Conservation (phyloP, 2,888 invertebrate genomes). For the Drosophila subsilvestris region DNA sequence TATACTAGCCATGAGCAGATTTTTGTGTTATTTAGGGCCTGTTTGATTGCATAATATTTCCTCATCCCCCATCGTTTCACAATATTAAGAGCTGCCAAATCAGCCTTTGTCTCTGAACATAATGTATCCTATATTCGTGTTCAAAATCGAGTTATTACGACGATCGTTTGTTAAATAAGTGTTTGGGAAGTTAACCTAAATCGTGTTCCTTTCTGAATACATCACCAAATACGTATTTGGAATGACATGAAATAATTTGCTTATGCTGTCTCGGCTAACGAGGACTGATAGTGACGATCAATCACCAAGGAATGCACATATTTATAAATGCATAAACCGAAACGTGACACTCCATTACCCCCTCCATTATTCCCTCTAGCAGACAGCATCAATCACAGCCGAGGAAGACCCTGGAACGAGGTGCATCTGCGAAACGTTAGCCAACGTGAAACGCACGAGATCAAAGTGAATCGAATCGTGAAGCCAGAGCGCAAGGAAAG, state of each 20-base stretch:
- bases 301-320: background rate
- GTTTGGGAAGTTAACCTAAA: background rate
- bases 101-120: too few relatives aligned
- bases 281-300: background rate
- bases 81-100: too few relatives aligned
- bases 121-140: too few relatives aligned
- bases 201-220: background rate
- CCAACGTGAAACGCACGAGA: slow-evolving; percentile 10
- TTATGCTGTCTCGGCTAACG: background rate
- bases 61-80: too few relatives aligned
- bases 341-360: slow-evolving; percentile 18
- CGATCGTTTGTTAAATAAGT: background rate
- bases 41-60: too few relatives aligned
- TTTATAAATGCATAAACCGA: background rate
- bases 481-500: background rate
- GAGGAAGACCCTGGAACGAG: slow-evolving; percentile 7
- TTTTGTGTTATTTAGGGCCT: too few relatives aligned
- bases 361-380: slow-evolving; percentile 10
- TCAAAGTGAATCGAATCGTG: slow-evolving; percentile 27
- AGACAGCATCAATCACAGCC: slow-evolving; percentile 28
- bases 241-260: background rate
- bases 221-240: background rate
- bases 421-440: slow-evolving; percentile 8
- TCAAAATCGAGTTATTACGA: too few relatives aligned
- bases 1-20: too few relatives aligned